Evolutionary conservation across 2,797 vertebrate species (phyloP), one percentile per base, ranked within the genome.

Genomic region (Sebastolobus alascanus): DNA sequence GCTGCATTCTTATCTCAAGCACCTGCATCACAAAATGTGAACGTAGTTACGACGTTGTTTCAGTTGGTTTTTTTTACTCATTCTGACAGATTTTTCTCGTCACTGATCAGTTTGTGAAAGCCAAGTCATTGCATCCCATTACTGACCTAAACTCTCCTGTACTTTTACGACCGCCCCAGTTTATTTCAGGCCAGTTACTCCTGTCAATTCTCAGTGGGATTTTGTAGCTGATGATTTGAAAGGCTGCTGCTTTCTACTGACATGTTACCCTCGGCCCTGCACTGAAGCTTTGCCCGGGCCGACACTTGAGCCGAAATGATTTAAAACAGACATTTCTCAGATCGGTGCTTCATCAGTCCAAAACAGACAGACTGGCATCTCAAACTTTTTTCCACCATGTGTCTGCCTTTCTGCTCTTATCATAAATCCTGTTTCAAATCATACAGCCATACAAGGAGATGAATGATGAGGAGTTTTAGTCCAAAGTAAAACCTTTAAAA

Each of bases 371-470:
- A 63, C 11, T 22, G 74, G 72, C 71, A 72, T 80, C 63, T 66
- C 31, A 31, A 35, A 27, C 20, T 4, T 85, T 38, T 83, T 74
- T 66, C 75, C 83, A 78, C 31, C 67, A 22, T 59, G 25, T 43
- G 29, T 43, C 27, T 52, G 13, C 25, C 29, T 54, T 10, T 61
- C 43, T 38, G 55, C 40, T 68, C 18, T 67, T 77, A 77, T 78
- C 70, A 56, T 55, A 20, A 82, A 58, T 79, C 14, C 13, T 37
- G 33, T 74, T 84, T 59, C 38, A 56, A 60, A 75, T 73, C n/a
- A 61, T 11, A 13, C 54, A 31, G 3, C 84, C 82, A 50, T 88
- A 85, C 54, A 88, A 81, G 87, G 82, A 75, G 60, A 75, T 60
- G 27, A 70, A 86, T 20, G 16, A 2, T n/a, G 4, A 18, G n/a